Evolutionary conservation across 2,888 invertebrate genomes (phyloP).

Genomic region (Pseudococcus longispinus): DNA sequence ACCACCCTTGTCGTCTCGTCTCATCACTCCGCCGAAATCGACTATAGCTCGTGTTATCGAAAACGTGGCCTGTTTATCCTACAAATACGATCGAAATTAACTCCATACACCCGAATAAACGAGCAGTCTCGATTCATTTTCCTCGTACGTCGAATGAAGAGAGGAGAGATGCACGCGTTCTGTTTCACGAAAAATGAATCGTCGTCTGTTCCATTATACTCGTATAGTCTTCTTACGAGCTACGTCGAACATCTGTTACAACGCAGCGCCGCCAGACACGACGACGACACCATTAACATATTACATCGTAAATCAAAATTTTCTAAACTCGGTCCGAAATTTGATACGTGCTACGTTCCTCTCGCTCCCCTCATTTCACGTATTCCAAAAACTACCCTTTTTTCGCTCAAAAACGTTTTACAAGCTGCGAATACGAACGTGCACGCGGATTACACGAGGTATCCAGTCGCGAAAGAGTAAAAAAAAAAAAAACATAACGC

Average conservation of each 20-base stretch:
- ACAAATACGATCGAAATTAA: background rate
- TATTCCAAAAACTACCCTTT: background rate
- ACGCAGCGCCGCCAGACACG: background rate
- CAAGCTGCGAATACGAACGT: background rate
- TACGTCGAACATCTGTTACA: conserved; percentile 17
- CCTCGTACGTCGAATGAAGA: background rate
- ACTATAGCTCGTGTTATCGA: background rate
- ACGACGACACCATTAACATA: conserved; percentile 26
- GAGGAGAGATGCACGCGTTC: background rate
- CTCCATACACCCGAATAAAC: background rate
- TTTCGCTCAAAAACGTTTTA: background rate
- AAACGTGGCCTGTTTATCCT: background rate
- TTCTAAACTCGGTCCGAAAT: background rate
- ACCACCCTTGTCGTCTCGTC: background rate
- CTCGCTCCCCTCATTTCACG: background rate
- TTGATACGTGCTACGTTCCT: background rate
- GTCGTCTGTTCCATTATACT: no score
- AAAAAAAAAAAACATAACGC: background rate
- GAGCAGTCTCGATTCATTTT: background rate
- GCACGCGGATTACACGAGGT: background rate
- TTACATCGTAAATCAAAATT: conserved; percentile 38
- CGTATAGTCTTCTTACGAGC: background rate
- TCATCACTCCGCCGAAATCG: background rate
- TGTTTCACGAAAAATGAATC: conserved; percentile 10
- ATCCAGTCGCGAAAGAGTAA: background rate